Conservation (phyloP, 2,797 vertebrate genomes). For the Etheostoma perlongum region DNA sequence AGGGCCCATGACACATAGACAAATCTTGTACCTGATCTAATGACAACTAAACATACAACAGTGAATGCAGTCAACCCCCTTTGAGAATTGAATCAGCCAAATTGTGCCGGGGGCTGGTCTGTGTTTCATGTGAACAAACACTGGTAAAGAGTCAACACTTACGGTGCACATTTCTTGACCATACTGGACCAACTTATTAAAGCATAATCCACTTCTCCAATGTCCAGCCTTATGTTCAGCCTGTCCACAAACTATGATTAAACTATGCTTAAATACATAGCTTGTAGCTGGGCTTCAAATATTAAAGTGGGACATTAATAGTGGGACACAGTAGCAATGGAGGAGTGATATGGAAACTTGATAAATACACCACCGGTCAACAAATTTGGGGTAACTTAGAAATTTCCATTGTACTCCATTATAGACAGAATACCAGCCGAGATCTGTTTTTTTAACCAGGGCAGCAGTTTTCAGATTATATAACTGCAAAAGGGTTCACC, state of each 20-base stretch:
- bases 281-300: neutral
- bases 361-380: too few relatives aligned
- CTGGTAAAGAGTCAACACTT: neutral
- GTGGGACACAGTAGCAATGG: neutral
- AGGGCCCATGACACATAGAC: slow-evolving; percentile 10
- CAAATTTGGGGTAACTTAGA: too few relatives aligned
- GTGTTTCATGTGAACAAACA: neutral
- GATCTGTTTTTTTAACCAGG: too few relatives aligned
- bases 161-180: neutral
- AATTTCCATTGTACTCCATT: too few relatives aligned
- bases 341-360: neutral
- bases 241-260: neutral
- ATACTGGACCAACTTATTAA: neutral
- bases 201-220: neutral
- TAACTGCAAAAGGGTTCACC: too few relatives aligned
- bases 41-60: slow-evolving; percentile 38
- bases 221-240: neutral
- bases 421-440: too few relatives aligned
- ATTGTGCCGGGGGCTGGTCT: neutral
- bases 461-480: too few relatives aligned
- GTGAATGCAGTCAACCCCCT: neutral
- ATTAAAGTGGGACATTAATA: neutral
- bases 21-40: slow-evolving; percentile 17
- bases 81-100: slow-evolving; percentile 14
- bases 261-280: neutral